These are phyloP conservation scores for Kuschelorhynchus macadamiae DNA, from an alignment of 2,888 invertebrate species.

Conservation along the genomic window DNA sequence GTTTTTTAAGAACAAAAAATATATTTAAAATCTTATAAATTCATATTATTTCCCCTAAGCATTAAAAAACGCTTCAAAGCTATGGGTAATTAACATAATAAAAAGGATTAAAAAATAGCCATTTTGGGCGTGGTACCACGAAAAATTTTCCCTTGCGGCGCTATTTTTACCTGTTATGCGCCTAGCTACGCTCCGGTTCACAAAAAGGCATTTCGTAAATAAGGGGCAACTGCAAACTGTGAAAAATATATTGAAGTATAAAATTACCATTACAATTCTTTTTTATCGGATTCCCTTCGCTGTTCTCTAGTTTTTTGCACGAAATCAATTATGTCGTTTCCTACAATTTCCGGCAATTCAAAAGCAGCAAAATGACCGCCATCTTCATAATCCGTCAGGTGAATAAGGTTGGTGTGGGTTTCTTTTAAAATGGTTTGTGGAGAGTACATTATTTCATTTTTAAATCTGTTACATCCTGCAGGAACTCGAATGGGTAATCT, in stretches of 20 bases:
- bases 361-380: conserved; percentile 60
- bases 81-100: no score
- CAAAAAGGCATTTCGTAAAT: no score
- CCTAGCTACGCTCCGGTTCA: no score
- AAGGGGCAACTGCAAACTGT: no score
- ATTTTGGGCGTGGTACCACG: no score
- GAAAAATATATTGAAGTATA: not conserved
- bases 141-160: no score
- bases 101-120: no score
- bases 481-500: conserved; percentile 78
- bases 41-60: no score
- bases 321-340: conserved; percentile 51
- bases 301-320: conserved; percentile 46
- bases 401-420: conserved; percentile 78
- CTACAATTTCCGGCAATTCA: conserved; percentile 51
- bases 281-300: not conserved
- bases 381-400: conserved; percentile 54
- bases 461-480: conserved; percentile 81
- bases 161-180: no score
- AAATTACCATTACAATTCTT: conserved; percentile 24
- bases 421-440: conserved; percentile 74
- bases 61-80: no score
- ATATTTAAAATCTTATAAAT: no score
- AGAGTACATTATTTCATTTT: conserved; percentile 76
- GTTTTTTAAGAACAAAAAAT: no score